Conservation (phyloP, 2,113 vertebrate species). For the Macroglossus sobrinus region DNA sequence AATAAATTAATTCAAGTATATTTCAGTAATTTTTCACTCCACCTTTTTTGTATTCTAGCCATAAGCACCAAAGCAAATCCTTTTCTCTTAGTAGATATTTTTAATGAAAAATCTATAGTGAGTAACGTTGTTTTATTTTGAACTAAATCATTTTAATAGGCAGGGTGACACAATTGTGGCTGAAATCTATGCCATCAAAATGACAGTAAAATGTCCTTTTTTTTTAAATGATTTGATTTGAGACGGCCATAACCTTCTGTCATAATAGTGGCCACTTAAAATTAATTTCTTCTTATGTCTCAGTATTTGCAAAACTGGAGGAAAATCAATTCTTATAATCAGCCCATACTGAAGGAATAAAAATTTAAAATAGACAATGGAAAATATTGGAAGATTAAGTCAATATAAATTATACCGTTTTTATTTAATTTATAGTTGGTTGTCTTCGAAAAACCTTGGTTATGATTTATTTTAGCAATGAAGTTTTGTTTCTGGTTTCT, state of each 20-base stretch:
- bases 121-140: slow-evolving; percentile 43
- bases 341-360: slow-evolving; percentile 34
- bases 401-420: slow-evolving; percentile 46
- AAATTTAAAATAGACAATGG: slow-evolving; percentile 66
- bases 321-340: slow-evolving; percentile 68
- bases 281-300: slow-evolving; percentile 52
- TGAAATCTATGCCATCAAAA: slow-evolving; percentile 51
- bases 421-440: slow-evolving; percentile 70
- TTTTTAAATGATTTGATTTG: slow-evolving; percentile 52
- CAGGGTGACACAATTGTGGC: neutral
- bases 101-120: slow-evolving; percentile 62
- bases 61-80: neutral
- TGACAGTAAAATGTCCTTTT: slow-evolving; percentile 55
- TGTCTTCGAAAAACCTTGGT: slow-evolving; percentile 62
- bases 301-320: slow-evolving; percentile 60
- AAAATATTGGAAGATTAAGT: slow-evolving; percentile 59
- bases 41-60: slow-evolving; percentile 19
- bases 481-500: slow-evolving; percentile 52
- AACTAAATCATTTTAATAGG: slow-evolving; percentile 50
- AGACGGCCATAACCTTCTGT: slow-evolving; percentile 6
- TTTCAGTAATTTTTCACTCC: neutral
- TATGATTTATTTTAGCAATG: slow-evolving; percentile 50
- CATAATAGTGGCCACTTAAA: slow-evolving; percentile 58
- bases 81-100: slow-evolving; percentile 26
- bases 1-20: slow-evolving; percentile 1